Base-by-base conservation (phyloP, 1,140 invertebrate genomes). In the Bombus haemorrhoidalis region DNA sequence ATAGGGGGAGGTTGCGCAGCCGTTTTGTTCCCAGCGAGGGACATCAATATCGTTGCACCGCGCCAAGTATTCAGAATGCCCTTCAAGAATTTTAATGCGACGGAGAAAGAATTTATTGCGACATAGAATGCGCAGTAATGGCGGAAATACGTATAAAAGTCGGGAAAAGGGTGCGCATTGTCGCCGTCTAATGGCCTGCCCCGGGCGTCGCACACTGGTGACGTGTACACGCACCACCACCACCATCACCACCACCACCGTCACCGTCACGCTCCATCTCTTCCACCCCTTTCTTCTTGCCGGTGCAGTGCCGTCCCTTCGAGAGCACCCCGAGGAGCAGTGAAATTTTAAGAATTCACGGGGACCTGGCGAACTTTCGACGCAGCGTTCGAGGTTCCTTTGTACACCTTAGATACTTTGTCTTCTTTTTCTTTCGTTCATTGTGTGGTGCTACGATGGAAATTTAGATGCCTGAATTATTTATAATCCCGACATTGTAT, bases 81-180 rank as follows among this genome's bases (percentile, higher is more conserved):
- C 89, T 93, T 93, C 86, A 92, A 92, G 92, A 93, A 93, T 93
- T 93, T 93, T 92, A 93, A 93, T 92, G 92, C 91, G 89, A 91
- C 89, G 89, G 91, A 88, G 90, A 91, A 92, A 92, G 92, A 93
- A 93, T 93, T 93, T 93, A 93, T 93, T 88, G 91, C 90, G 91
- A 93, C 92, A 92, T 90, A 93, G 92, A 93, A 92, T 92, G 92
- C 91, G 89, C 91, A 89, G 91, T 92, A 93, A 92, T 93, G 92
- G 92, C 92, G 92, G 92, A 93, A 93, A 92, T 93, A 92, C 92
- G 91, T 93, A 92, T 93, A 93, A 93, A 93, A 93, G 91, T 92
- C 90, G 90, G 90, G 91, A 92, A 92, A 93, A 92, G 92, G 92
- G 92, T 91, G 90, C 86, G 92, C 92, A 93, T 93, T 93, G 92